Evolutionary conservation across 1,140 invertebrate species (phyloP).

Genomic region (Drosophila triauraria): DNA sequence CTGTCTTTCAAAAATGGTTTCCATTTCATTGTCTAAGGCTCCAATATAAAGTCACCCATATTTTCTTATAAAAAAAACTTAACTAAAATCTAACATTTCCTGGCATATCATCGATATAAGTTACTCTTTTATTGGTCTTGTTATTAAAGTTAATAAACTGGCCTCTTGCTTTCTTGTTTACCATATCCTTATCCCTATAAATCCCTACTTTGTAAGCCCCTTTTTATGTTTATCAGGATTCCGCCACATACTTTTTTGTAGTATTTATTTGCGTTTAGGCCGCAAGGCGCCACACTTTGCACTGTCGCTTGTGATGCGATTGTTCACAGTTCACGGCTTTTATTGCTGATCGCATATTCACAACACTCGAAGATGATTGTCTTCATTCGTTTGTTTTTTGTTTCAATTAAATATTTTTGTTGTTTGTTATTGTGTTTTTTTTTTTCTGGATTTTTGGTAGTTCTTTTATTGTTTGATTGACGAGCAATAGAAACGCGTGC

Average conservation of each 20-base stretch:
- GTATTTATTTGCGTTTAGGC: slow-evolving; percentile 34
- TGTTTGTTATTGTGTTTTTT: not conserved
- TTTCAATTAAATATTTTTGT: slow-evolving; percentile 4
- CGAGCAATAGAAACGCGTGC: slow-evolving; percentile 83
- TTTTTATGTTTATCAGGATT: slow-evolving; percentile 5
- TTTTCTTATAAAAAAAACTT: not conserved
- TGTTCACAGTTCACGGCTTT: slow-evolving; percentile 49
- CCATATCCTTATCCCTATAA: not conserved
- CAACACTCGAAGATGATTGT: slow-evolving; percentile 43
- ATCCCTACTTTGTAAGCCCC: slow-evolving; percentile 17
- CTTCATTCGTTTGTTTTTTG: slow-evolving; percentile 25
- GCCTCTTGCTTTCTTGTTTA: not conserved
- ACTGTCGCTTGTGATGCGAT: slow-evolving; percentile 52
- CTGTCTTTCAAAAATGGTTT: not conserved
- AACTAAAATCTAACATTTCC: not conserved
- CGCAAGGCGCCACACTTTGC: slow-evolving; percentile 72
- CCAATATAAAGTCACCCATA: too few relatives aligned
- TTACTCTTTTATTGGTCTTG: not conserved
- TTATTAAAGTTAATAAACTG: too few relatives aligned
- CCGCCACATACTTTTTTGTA: slow-evolving; percentile 14
- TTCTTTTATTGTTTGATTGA: slow-evolving; percentile 48
- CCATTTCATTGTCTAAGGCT: not conserved
- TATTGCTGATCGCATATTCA: slow-evolving; percentile 40
- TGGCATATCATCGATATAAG: too few relatives aligned
- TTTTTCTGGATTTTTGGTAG: slow-evolving; percentile 19